Conservation (phyloP, 2,888 invertebrate genomes). For the Platycheirus rosarum region DNA sequence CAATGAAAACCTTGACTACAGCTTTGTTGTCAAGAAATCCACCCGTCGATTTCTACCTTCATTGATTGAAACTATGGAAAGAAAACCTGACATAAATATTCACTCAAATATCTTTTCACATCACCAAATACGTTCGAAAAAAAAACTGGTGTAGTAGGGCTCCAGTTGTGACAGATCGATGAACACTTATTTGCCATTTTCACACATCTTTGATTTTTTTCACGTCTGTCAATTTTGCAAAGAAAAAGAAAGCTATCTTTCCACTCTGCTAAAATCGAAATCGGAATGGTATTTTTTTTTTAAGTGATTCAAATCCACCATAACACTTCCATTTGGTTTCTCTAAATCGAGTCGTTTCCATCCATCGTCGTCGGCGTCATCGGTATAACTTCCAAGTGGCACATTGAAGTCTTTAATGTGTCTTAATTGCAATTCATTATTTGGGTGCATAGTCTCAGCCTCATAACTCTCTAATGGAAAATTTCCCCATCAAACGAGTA, state of each 20-base stretch:
- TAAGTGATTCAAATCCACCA: conserved; percentile 55
- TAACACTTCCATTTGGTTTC: conserved; percentile 35
- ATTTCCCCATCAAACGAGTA: conserved; percentile 29
- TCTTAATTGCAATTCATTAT: conserved; percentile 63
- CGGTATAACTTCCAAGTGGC: conserved; percentile 28
- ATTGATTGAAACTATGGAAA: too few species aligned
- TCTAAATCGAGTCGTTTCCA: not conserved
- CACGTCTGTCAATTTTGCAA: conserved; percentile 50
- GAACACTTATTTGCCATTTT: conserved; percentile 10
- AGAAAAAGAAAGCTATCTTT: conserved; percentile 62
- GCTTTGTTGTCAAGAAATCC: too few species aligned
- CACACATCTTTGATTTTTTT: conserved; percentile 19
- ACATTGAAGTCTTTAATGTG: conserved; percentile 43
- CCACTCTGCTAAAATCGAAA: conserved; percentile 37
- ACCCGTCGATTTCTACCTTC: not conserved
- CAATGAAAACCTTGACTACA: too few species aligned
- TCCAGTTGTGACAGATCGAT: conserved; percentile 19
- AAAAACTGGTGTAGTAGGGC: not conserved
- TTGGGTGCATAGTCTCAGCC: conserved; percentile 35
- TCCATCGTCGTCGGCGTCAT: not conserved
- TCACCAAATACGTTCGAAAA: not conserved
- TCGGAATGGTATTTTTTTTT: conserved; percentile 7
- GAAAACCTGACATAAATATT: not conserved
- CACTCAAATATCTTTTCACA: conserved; percentile 1
- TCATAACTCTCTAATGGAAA: conserved; percentile 49